Evolutionary conservation across 2,888 invertebrate species (phyloP).

Genomic region (Acheta domesticus): DNA sequence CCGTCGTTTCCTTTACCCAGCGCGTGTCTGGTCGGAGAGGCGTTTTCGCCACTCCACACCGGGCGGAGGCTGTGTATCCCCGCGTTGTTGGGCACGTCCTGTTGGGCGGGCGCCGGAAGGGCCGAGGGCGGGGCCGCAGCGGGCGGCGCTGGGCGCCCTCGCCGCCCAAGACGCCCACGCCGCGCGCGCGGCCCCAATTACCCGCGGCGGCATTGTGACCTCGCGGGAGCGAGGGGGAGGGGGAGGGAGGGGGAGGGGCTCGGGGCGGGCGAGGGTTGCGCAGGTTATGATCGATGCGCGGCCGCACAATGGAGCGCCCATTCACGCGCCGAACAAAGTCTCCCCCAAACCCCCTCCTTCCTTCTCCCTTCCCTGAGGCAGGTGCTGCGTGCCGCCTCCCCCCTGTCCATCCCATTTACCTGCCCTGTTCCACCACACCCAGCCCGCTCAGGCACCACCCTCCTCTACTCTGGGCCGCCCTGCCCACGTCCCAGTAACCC

Average conservation of each 20-base stretch:
- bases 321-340: not conserved
- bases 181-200: not conserved
- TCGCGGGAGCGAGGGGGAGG: not conserved
- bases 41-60: too few species aligned
- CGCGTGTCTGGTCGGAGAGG: too few species aligned
- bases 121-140: not conserved
- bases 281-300: conserved; percentile 10
- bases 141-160: not conserved
- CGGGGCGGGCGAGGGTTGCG: not conserved
- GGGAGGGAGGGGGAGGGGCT: not conserved
- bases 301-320: not conserved
- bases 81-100: too few species aligned
- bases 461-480: too few species aligned
- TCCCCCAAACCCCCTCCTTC: not conserved
- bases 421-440: too few species aligned
- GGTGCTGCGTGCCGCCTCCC: not conserved
- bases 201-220: not conserved
- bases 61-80: too few species aligned
- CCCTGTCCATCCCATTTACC: too few species aligned
- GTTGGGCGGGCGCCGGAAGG: not conserved
- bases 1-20: too few species aligned
- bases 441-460: too few species aligned
- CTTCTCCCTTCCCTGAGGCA: not conserved
- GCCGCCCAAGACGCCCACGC: not conserved
- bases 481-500: too few species aligned